phyloP scores from a whole-genome alignment of 2,113 vertebrate species.

The Atrichornis clamosus region DNA sequence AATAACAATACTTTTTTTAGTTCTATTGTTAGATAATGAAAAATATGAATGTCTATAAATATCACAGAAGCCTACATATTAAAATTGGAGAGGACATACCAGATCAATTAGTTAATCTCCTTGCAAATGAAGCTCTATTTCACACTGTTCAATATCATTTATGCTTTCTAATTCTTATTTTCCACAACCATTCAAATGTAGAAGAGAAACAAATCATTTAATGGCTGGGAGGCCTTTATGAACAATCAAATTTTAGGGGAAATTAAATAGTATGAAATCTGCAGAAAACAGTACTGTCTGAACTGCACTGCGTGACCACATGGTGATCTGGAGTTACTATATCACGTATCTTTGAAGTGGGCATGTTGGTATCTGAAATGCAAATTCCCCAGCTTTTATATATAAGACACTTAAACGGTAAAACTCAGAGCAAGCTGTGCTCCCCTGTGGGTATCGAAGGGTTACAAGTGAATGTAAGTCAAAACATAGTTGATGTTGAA shows the following conservation, averaged over 20 bases:
- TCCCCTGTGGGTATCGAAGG: background rate
- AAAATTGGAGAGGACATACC: background rate
- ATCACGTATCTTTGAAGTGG: background rate
- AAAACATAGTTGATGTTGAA: constrained; percentile 24
- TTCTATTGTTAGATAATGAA: background rate
- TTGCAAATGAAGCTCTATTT: background rate
- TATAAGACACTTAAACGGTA: background rate
- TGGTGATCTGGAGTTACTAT: background rate
- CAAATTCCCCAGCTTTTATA: background rate
- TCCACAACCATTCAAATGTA: background rate
- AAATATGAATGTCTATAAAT: background rate
- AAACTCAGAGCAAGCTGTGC: background rate
- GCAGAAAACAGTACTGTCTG: background rate
- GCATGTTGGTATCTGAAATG: background rate
- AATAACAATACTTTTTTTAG: background rate
- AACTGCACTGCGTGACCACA: background rate
- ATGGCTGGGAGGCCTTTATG: background rate
- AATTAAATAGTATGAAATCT: background rate
- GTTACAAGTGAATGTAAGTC: constrained; percentile 3
- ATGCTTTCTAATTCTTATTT: background rate
- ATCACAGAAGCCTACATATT: background rate
- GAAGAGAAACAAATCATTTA: background rate
- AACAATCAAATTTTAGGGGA: background rate
- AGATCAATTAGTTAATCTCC: background rate
- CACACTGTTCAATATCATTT: background rate